phyloP scores from a whole-genome alignment of 2,888 invertebrate genomes.

The Drosophila fungiperda region DNA sequence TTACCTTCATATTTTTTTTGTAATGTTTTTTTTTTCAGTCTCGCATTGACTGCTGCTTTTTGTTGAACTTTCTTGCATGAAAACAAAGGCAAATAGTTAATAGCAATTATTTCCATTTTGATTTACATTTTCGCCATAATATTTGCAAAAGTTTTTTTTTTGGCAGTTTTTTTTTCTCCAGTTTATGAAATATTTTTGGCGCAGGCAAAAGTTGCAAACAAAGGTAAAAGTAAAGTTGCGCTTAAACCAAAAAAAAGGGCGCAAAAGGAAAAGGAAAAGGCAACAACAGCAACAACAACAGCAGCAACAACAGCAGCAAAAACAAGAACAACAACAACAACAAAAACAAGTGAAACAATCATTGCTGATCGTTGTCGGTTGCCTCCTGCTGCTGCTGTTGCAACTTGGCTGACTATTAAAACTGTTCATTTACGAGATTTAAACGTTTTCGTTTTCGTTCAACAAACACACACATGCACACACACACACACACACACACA shows the following conservation, averaged over 20 bases:
- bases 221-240: slow-evolving; percentile 50
- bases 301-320: slow-evolving; percentile 12
- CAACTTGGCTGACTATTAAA: slow-evolving; percentile 37
- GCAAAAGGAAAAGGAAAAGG: slow-evolving; percentile 31
- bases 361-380: slow-evolving; percentile 40
- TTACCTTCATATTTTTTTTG: neutral
- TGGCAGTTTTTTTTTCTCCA: slow-evolving; percentile 21
- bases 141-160: slow-evolving; percentile 43
- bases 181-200: slow-evolving; percentile 50
- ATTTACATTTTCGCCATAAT: slow-evolving; percentile 57
- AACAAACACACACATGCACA: slow-evolving; percentile 1
- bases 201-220: slow-evolving; percentile 48
- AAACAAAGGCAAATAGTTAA: slow-evolving; percentile 53
- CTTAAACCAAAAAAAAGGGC: slow-evolving; percentile 1
- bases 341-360: slow-evolving; percentile 27
- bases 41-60: slow-evolving; percentile 1
- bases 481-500: slow-evolving; percentile 2
- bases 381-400: slow-evolving; percentile 16
- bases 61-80: slow-evolving; percentile 6
- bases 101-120: slow-evolving; percentile 59
- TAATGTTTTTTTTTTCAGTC: slow-evolving; percentile 1
- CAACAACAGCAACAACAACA: slow-evolving; percentile 14
- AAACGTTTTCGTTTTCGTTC: slow-evolving; percentile 48
- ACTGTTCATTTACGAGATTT: slow-evolving; percentile 58
- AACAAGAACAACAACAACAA: slow-evolving; percentile 16